A percentile compares a stretch with the other conserved stretches of the same genome.
These are phyloP conservation scores for Bryconaethiops microstoma DNA, from an alignment of 2,797 vertebrate genomes.

Conservation along the genomic window DNA sequence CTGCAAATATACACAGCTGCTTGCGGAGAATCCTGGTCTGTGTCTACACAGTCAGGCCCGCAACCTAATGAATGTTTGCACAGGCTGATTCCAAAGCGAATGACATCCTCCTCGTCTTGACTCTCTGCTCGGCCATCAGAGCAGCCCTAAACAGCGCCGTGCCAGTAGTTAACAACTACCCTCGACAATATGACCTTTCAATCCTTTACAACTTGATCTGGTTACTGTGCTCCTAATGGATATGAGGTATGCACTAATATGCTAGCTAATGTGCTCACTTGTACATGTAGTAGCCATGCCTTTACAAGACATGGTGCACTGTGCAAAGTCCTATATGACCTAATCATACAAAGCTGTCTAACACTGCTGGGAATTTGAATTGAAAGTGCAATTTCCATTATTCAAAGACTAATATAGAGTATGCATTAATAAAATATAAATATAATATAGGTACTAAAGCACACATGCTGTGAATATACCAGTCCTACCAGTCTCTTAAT, in stretches of 20 bases:
- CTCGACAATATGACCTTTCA: slow-evolving; percentile 48
- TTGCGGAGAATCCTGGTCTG: slow-evolving; percentile 73
- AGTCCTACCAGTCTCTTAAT: no score
- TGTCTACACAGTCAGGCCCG: slow-evolving; percentile 79
- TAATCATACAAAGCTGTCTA: background rate
- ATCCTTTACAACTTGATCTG: slow-evolving; percentile 46
- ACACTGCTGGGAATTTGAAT: no score
- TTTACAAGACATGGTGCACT: background rate
- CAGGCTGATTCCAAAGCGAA: slow-evolving; percentile 79
- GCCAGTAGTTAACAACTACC: slow-evolving; percentile 45
- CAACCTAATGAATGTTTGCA: slow-evolving; percentile 83
- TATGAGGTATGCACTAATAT: slow-evolving; percentile 6
- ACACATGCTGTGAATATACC: no score
- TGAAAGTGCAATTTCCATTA: no score
- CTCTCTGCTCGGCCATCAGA: slow-evolving; percentile 68
- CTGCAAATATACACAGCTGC: slow-evolving; percentile 88
- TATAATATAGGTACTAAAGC: no score
- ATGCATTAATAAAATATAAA: no score
- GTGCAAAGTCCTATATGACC: background rate
- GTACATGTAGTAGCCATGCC: slow-evolving; percentile 29
- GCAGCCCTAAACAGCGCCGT: slow-evolving; percentile 67
- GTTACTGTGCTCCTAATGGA: slow-evolving; percentile 25
- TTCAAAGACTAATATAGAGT: no score
- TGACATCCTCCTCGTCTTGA: slow-evolving; percentile 74
- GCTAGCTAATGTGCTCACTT: background rate